A percentile compares a stretch with the other conserved stretches of the same genome.
Conservation (phyloP, 2,113 vertebrate genomes). For the Poeciliopsis retropinna region DNA sequence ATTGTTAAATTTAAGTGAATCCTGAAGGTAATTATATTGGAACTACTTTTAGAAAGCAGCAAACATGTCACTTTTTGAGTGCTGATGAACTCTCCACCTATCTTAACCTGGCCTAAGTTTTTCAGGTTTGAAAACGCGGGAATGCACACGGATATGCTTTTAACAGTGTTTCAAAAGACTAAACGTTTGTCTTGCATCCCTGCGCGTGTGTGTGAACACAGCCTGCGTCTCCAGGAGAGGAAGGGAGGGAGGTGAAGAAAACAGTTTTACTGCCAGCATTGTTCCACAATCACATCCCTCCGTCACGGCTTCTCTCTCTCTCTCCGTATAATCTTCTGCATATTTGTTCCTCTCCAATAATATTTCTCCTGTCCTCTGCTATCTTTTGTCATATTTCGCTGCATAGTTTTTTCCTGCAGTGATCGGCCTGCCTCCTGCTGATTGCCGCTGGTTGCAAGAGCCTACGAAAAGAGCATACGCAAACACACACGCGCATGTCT, state of each 20-base stretch:
- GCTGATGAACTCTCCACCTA: neutral
- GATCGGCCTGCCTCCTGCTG: slow-evolving; percentile 54
- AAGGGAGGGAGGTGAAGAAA: slow-evolving; percentile 47
- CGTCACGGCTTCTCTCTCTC: slow-evolving; percentile 2
- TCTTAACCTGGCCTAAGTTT: neutral
- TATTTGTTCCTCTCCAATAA: slow-evolving; percentile 30
- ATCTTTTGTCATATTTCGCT: slow-evolving; percentile 29
- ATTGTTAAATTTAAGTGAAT: neutral
- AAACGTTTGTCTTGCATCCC: slow-evolving; percentile 3
- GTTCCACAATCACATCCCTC: slow-evolving; percentile 51
- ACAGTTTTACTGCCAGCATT: slow-evolving; percentile 47
- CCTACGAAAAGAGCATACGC: neutral
- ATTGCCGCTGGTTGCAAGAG: slow-evolving; percentile 44
- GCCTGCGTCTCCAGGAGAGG: slow-evolving; percentile 15
- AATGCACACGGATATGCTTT: neutral
- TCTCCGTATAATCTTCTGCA: slow-evolving; percentile 12
- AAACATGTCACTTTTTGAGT: neutral
- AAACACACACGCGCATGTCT: slow-evolving; percentile 19
- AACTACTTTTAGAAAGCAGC: neutral
- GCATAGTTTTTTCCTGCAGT: slow-evolving; percentile 18
- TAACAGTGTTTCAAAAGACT: neutral
- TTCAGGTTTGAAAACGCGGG: neutral
- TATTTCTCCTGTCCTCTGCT: slow-evolving; percentile 22
- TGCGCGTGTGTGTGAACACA: slow-evolving; percentile 9
- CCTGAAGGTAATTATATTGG: neutral